Percentiles rank a stretch among this genome's conserved stretches.
Evolutionary conservation across 2,113 vertebrate genomes (phyloP).

Genomic region (Entelurus aequoreus): DNA sequence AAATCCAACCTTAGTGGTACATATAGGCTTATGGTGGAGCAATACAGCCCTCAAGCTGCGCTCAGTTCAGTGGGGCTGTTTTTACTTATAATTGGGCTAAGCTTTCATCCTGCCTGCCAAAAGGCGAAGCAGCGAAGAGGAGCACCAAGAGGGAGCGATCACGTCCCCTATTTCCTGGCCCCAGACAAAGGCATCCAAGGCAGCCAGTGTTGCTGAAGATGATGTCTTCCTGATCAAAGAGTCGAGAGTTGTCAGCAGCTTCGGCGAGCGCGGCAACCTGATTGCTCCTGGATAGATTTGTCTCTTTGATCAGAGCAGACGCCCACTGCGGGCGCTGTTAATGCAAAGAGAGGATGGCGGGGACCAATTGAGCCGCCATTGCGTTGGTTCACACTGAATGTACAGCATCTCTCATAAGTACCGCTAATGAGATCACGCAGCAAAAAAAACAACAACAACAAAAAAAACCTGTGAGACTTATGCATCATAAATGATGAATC

Average conservation of each 20-base stretch:
- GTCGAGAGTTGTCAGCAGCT: constrained; percentile 76
- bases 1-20: neutral
- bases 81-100: constrained; percentile 78
- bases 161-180: constrained; percentile 82
- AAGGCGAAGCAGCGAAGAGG: constrained; percentile 68
- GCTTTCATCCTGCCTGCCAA: constrained; percentile 89
- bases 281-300: constrained; percentile 75
- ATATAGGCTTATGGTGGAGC: constrained; percentile 56
- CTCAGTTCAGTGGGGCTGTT: constrained; percentile 74
- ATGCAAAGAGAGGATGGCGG: constrained; percentile 69
- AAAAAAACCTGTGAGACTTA: neutral
- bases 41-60: constrained; percentile 46
- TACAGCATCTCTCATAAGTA: constrained; percentile 67
- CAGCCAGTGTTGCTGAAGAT: constrained; percentile 74
- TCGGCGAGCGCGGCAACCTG: constrained; percentile 71
- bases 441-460: constrained; percentile 21
- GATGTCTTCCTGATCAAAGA: constrained; percentile 88
- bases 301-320: constrained; percentile 81
- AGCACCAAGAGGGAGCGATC: constrained; percentile 81
- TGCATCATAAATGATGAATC: too few species aligned
- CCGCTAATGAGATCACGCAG: constrained; percentile 67
- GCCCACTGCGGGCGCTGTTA: constrained; percentile 72
- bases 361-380: constrained; percentile 47
- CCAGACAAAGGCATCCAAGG: constrained; percentile 81
- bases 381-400: constrained; percentile 43